Evolutionary conservation across 2,888 invertebrate genomes (phyloP).

Genomic region (Mimumesa dahlbomi): DNA sequence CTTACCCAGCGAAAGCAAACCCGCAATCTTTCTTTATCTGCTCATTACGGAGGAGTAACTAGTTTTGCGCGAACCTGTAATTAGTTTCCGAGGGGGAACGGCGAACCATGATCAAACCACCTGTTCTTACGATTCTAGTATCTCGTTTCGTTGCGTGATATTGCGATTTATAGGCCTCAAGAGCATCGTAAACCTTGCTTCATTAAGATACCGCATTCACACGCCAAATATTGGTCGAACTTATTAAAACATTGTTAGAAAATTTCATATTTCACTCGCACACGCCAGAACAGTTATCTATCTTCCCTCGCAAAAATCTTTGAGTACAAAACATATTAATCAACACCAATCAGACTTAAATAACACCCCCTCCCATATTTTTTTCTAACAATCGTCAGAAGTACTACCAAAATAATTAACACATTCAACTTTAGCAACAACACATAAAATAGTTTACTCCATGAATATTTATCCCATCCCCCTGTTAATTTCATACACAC

Average conservation of each 20-base stretch:
- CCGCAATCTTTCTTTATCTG: background rate
- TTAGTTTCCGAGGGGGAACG: background rate
- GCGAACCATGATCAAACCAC: background rate
- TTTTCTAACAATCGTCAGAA: too few species aligned
- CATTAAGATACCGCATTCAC: conserved; percentile 1
- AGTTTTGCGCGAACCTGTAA: background rate
- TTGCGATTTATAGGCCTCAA: conserved; percentile 7
- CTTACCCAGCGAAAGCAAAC: too few species aligned
- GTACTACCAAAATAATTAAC: too few species aligned
- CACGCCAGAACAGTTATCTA: too few species aligned
- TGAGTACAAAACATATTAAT: too few species aligned
- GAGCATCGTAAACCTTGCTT: conserved; percentile 6
- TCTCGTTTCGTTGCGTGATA: background rate
- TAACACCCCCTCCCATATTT: too few species aligned
- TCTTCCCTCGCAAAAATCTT: too few species aligned
- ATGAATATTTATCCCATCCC: too few species aligned
- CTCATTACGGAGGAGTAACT: background rate
- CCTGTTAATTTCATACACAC: too few species aligned
- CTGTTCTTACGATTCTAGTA: background rate
- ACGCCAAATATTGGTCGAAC: background rate
- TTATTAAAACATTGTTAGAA: background rate
- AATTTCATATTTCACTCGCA: background rate
- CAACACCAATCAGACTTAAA: too few species aligned
- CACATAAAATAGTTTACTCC: too few species aligned
- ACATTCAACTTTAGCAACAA: too few species aligned